A percentile compares a stretch with the other conserved stretches of the same genome.
Conservation (phyloP, 2,797 vertebrate genomes). For the Pseudochirops cupreus region DNA sequence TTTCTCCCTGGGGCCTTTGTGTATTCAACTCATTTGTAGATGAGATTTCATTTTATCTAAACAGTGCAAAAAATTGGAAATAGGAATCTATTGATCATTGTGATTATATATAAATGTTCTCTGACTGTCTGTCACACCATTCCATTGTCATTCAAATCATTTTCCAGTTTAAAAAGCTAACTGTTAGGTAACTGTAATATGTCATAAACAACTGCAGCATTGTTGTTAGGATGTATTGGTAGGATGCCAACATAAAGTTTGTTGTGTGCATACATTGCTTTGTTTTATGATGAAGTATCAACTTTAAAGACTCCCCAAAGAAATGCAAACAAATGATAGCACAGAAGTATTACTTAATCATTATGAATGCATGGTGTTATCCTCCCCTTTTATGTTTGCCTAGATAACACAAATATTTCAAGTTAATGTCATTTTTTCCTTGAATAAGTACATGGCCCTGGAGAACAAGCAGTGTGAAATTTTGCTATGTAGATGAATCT, state of each 20-base stretch:
- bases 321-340: slow-evolving; percentile 72
- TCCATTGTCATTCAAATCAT: slow-evolving; percentile 15
- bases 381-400: slow-evolving; percentile 58
- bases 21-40: slow-evolving; percentile 19
- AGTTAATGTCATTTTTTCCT: slow-evolving; percentile 67
- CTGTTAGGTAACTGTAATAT: slow-evolving; percentile 5
- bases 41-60: slow-evolving; percentile 29
- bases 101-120: not conserved
- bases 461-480: slow-evolving; percentile 41
- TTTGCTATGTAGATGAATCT: slow-evolving; percentile 37
- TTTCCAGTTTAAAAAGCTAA: slow-evolving; percentile 54
- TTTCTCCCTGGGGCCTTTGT: not conserved
- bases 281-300: slow-evolving; percentile 73
- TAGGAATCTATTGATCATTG: slow-evolving; percentile 38
- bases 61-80: not conserved
- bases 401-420: slow-evolving; percentile 70
- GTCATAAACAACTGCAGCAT: slow-evolving; percentile 34
- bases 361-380: slow-evolving; percentile 60
- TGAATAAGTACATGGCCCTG: slow-evolving; percentile 55
- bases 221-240: slow-evolving; percentile 59
- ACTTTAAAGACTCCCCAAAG: slow-evolving; percentile 62
- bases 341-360: slow-evolving; percentile 69
- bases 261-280: slow-evolving; percentile 56
- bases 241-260: slow-evolving; percentile 54
- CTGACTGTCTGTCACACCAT: not conserved